A percentile compares a stretch with the other conserved stretches of the same genome.
These are phyloP conservation scores for Austrofundulus limnaeus DNA, from an alignment of 2,113 vertebrate species.

Conservation along the genomic window DNA sequence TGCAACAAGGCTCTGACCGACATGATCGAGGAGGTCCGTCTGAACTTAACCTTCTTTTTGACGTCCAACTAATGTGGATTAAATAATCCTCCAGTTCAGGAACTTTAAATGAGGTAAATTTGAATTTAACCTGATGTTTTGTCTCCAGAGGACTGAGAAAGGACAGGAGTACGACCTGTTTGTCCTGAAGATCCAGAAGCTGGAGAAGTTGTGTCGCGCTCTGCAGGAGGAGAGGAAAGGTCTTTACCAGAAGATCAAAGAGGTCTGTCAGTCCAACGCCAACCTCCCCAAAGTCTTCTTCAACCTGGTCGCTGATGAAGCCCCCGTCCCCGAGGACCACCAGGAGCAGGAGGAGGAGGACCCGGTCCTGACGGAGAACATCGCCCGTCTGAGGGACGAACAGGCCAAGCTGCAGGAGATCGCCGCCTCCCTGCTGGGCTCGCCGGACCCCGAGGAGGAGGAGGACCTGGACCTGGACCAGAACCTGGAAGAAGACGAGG, in stretches of 20 bases:
- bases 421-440: conserved; percentile 75
- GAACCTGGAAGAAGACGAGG: conserved; percentile 45
- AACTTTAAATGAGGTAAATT: too few species aligned
- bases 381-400: conserved; percentile 65
- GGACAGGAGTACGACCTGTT: conserved; percentile 91
- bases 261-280: conserved; percentile 71
- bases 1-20: conserved; percentile 93
- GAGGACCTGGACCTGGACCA: conserved; percentile 2
- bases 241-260: conserved; percentile 90
- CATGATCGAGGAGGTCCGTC: conserved; percentile 92
- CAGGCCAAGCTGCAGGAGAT: conserved; percentile 81
- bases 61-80: too few species aligned
- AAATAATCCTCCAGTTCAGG: too few species aligned
- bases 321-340: conserved; percentile 1
- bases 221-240: conserved; percentile 91
- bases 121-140: not conserved
- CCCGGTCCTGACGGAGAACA: conserved; percentile 60
- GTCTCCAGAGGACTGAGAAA: conserved; percentile 70
- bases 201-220: conserved; percentile 91
- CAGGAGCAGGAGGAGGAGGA: conserved; percentile 61
- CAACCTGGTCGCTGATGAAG: not conserved
- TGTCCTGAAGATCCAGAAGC: conserved; percentile 88
- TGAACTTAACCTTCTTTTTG: too few species aligned
- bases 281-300: conserved; percentile 5
- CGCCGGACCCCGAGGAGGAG: conserved; percentile 14